Evolutionary conservation across 2,888 invertebrate genomes (phyloP), one percentile per base, ranked within the genome.

Genomic region (Papilio elwesi): DNA sequence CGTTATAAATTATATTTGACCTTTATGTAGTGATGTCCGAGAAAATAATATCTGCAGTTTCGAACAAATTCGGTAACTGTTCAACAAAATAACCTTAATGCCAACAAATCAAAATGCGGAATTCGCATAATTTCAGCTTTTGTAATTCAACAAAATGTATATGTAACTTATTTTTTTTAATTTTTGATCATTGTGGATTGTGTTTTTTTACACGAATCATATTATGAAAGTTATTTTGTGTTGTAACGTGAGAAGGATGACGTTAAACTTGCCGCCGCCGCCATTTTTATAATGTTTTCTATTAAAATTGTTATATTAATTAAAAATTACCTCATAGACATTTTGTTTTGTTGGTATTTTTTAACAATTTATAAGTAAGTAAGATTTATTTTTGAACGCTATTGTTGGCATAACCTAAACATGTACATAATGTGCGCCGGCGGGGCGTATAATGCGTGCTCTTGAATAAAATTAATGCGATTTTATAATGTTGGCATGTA

Each of bases 11-110:
- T 36, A 48, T 49, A 51, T 26, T 62, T 38, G 11, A 43, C 12
- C 36, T 52, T 51, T 38, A 57, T 36, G 66, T 71, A 66, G 71
- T 59, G 71, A 71, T 67, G 66, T 71, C 59, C 67, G n/a, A 26
- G 10, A 15, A 62, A 62, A 26, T 13, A 43, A 49, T 48, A 51
- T 3, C 43, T 43, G 0, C n/a, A 38, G 36, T 65, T 53, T 57
- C 49, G 49, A 68, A 49, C 48, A 7, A 57, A 36, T 57, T 65
- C 65, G 70, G 70, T 70, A 70, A 70, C 70, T 65, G 55, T 70
- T 55, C 26, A n/a, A 52, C n/a, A 53, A 64, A 43, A 70, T 52
- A 43, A 9, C 6, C 36, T 62, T 38, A 52, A 51, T 59, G 57
- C 57, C 57, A 59, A 59, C 57, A 59, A n/a, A 59, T 38, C 38